Percentiles rank a stretch among this genome's conserved stretches.
phyloP scores from a whole-genome alignment of 2,797 vertebrate genomes.

The Astyanax mexicanus region DNA sequence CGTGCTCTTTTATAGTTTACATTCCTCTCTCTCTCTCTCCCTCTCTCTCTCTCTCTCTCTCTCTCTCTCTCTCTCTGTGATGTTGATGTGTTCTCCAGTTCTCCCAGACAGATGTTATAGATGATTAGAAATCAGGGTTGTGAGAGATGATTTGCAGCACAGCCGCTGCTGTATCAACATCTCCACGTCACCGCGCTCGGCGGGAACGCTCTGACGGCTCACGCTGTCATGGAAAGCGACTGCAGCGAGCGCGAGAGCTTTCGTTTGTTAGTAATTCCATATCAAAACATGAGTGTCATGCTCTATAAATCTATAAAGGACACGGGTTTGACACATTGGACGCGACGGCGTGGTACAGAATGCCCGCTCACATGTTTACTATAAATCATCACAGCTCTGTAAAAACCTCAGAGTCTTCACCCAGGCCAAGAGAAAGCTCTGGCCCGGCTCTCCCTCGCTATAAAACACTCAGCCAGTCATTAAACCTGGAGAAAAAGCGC shows the following conservation, averaged over 20 bases:
- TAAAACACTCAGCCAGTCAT: slow-evolving; percentile 44
- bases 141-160: slow-evolving; percentile 72
- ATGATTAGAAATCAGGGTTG: slow-evolving; percentile 76
- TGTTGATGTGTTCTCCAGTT: slow-evolving; percentile 75
- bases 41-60: too few relatives aligned
- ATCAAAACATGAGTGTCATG: slow-evolving; percentile 40
- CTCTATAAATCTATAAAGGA: slow-evolving; percentile 25
- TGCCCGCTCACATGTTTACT: slow-evolving; percentile 12
- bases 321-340: slow-evolving; percentile 13
- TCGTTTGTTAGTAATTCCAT: slow-evolving; percentile 36
- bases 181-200: slow-evolving; percentile 7
- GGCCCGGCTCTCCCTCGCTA: not conserved
- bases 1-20: too few relatives aligned
- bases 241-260: slow-evolving; percentile 20
- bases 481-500: slow-evolving; percentile 37
- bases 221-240: slow-evolving; percentile 35
- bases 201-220: slow-evolving; percentile 2
- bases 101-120: slow-evolving; percentile 82
- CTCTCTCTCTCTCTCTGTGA: too few relatives aligned
- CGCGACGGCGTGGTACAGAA: slow-evolving; percentile 17
- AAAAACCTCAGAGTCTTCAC: slow-evolving; percentile 33
- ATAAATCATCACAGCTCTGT: slow-evolving; percentile 30
- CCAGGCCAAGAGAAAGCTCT: slow-evolving; percentile 13
- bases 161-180: slow-evolving; percentile 71
- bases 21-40: too few relatives aligned